Conservation (phyloP, 2,888 invertebrate genomes). For the Caenorhabditis virilis region DNA sequence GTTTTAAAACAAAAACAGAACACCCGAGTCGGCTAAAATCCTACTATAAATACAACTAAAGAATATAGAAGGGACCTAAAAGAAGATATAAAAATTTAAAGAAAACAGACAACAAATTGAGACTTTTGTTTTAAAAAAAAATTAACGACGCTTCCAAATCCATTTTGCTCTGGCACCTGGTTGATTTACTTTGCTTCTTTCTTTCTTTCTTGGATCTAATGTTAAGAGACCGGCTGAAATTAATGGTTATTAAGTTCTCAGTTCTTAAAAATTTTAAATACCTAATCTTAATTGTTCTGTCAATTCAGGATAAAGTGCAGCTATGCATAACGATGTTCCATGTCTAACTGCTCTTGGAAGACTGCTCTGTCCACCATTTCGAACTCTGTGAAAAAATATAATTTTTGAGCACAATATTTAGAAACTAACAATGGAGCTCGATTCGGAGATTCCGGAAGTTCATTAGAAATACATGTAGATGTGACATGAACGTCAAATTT, state of each 20-base stretch:
- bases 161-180: conserved; percentile 68
- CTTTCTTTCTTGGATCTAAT: conserved; percentile 60
- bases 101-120: background rate
- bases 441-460: conserved; percentile 33
- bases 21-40: background rate
- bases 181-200: conserved; percentile 66
- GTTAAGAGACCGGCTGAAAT: conserved; percentile 65
- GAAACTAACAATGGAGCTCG: conserved; percentile 11
- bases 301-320: conserved; percentile 59
- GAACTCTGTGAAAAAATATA: conserved; percentile 6
- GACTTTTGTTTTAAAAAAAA: conserved; percentile 6
- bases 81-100: conserved; percentile 2
- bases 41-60: conserved; percentile 8
- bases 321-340: conserved; percentile 58
- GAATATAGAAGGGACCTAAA: conserved; percentile 8
- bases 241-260: background rate
- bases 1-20: too few relatives aligned
- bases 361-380: conserved; percentile 51
- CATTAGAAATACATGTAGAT: conserved; percentile 27
- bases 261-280: conserved; percentile 9
- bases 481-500: conserved; percentile 58
- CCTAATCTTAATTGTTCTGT: conserved; percentile 56
- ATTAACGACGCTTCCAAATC: conserved; percentile 59
- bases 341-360: conserved; percentile 63
- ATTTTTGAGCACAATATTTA: background rate